A percentile compares a stretch with the other conserved stretches of the same genome.
These are phyloP conservation scores for Aphaenogaster rudis DNA, from an alignment of 1,140 invertebrate species.

Conservation along the genomic window DNA sequence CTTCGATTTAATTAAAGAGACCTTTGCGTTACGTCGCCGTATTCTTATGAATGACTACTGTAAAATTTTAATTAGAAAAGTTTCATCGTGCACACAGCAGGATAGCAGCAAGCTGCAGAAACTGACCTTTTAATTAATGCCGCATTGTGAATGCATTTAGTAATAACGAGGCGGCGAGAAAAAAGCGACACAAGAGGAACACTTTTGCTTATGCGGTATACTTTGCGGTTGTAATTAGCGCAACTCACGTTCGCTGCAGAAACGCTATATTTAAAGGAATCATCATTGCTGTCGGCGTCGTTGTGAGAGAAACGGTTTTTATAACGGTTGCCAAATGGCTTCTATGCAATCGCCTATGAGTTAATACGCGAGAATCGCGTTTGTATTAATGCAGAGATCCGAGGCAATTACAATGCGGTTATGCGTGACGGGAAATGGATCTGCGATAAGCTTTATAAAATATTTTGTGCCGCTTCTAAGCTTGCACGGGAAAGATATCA, in stretches of 20 bases:
- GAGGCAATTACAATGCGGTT: conserved; percentile 15
- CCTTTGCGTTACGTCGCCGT: not conserved
- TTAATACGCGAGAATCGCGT: conserved; percentile 1
- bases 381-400: conserved; percentile 9
- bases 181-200: conserved; percentile 52
- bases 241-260: conserved; percentile 39
- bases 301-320: conserved; percentile 32
- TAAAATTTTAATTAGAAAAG: conserved; percentile 61
- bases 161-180: conserved; percentile 49
- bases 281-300: conserved; percentile 16
- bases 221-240: conserved; percentile 58
- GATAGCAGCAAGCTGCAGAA: conserved; percentile 38
- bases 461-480: conserved; percentile 3
- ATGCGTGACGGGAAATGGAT: conserved; percentile 38
- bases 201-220: conserved; percentile 43
- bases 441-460: conserved; percentile 36
- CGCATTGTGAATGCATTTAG: conserved; percentile 59
- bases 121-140: conserved; percentile 63
- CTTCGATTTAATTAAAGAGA: conserved; percentile 50
- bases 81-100: conserved; percentile 40
- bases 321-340: not conserved
- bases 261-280: conserved; percentile 44
- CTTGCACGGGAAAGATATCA: conserved; percentile 8
- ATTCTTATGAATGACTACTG: conserved; percentile 57
- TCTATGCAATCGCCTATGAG: conserved; percentile 13